Conservation (phyloP, 2,888 invertebrate species). For the Zaprionus obscuricornis region DNA sequence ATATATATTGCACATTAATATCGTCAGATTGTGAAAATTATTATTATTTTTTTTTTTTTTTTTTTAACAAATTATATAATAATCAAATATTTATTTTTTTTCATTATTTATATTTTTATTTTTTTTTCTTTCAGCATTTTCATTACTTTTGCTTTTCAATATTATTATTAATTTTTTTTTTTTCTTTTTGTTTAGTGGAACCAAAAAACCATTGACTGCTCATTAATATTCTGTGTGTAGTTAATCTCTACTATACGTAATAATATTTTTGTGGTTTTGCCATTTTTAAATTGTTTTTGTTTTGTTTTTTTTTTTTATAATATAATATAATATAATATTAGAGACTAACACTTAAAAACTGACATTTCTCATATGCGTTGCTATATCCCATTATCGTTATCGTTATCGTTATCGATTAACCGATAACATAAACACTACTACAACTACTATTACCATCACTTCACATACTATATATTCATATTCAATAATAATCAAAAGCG, state of each 20-base stretch:
- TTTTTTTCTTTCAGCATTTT: no score
- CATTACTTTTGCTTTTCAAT: no score
- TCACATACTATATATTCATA: constrained; percentile 24
- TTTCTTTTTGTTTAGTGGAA: constrained; percentile 52
- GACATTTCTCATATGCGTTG: constrained; percentile 70
- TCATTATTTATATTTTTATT: constrained; percentile 21
- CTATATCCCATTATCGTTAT: constrained; percentile 56
- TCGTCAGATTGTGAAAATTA: constrained; percentile 28
- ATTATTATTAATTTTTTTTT: neutral
- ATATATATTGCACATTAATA: constrained; percentile 57
- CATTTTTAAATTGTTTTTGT: no score
- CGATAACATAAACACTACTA: constrained; percentile 6
- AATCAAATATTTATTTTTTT: no score
- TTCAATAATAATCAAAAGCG: constrained; percentile 64
- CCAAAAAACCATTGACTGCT: constrained; percentile 76
- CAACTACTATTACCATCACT: constrained; percentile 13
- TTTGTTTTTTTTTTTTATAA: neutral
- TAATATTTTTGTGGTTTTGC: no score
- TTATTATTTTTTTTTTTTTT: neutral
- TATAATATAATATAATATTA: constrained; percentile 44
- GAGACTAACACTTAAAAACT: constrained; percentile 74
- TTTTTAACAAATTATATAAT: no score
- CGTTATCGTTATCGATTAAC: constrained; percentile 11
- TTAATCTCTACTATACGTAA: constrained; percentile 4
- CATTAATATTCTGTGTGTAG: constrained; percentile 47